A percentile compares a stretch with the other conserved stretches of the same genome.
phyloP scores from a whole-genome alignment of 2,113 vertebrate species.

The Thymallus thymallus region DNA sequence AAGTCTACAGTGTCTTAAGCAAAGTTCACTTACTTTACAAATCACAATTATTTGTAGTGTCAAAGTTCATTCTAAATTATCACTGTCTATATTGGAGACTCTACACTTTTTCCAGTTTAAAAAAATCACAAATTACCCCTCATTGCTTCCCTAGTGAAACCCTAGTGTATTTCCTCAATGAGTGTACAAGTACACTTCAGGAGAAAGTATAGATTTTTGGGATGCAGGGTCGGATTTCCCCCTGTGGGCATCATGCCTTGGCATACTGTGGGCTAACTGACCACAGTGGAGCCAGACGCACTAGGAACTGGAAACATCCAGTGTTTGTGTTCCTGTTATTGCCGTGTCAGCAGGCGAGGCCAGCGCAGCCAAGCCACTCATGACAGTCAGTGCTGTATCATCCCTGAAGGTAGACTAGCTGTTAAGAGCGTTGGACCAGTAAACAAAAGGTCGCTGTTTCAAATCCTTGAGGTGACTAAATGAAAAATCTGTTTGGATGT shows the following conservation, averaged over 20 bases:
- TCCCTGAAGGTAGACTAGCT: not conserved
- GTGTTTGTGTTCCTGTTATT: conserved; percentile 43
- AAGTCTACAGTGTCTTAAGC: not conserved
- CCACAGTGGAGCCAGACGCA: conserved; percentile 2
- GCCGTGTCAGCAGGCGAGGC: conserved; percentile 58
- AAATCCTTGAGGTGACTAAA: too few species aligned
- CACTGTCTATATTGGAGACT: not conserved
- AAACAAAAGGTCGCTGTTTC: too few species aligned
- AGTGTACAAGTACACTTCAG: too few species aligned
- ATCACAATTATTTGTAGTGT: not conserved
- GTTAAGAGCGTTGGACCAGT: too few species aligned
- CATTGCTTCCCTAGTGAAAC: not conserved
- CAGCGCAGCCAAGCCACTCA: not conserved
- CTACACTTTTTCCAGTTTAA: not conserved
- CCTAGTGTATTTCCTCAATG: not conserved
- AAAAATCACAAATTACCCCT: not conserved
- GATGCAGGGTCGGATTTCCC: not conserved
- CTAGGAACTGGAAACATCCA: conserved; percentile 53
- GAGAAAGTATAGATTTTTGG: not conserved
- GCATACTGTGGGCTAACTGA: not conserved
- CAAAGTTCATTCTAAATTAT: not conserved
- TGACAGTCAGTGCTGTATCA: not conserved
- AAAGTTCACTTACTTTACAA: not conserved
- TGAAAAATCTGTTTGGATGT: too few species aligned
- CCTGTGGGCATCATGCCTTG: not conserved